Evolutionary conservation across 1,140 invertebrate species (phyloP).

Genomic region (Zaprionus taronus): DNA sequence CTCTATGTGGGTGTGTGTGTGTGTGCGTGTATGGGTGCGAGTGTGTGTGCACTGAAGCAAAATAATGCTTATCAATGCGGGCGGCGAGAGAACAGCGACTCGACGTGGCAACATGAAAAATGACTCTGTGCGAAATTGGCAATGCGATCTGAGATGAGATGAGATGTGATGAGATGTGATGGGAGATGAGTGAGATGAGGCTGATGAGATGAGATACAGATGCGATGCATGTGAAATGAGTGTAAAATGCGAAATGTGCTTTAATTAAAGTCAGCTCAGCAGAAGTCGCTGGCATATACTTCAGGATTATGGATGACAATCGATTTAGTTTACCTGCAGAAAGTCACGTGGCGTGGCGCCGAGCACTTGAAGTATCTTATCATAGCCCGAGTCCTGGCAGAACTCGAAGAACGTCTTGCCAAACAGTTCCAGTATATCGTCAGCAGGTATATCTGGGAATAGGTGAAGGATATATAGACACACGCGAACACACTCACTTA

Average conservation of each 20-base stretch:
- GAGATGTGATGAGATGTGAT: constrained; percentile 1
- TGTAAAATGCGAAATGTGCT: constrained; percentile 60
- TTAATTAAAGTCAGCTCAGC: constrained; percentile 63
- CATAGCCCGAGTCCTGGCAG: constrained; percentile 97
- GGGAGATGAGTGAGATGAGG: background rate
- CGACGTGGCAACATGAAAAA: constrained; percentile 64
- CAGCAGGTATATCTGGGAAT: constrained; percentile 92
- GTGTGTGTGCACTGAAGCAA: constrained; percentile 65
- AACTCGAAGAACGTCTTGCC: constrained; percentile 98
- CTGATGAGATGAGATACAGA: background rate
- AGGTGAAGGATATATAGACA: background rate
- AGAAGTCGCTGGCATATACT: constrained; percentile 5
- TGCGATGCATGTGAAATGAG: constrained; percentile 67
- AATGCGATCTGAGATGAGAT: constrained; percentile 18
- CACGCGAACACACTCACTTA: constrained; percentile 8
- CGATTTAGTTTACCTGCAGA: constrained; percentile 88
- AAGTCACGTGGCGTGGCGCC: constrained; percentile 97
- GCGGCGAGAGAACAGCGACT: constrained; percentile 49
- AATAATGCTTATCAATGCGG: constrained; percentile 79
- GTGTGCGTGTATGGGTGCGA: constrained; percentile 13
- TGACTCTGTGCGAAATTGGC: constrained; percentile 58
- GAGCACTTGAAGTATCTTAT: constrained; percentile 95
- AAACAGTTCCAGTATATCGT: constrained; percentile 95
- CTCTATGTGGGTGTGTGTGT: constrained; percentile 9
- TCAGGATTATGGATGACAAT: background rate